Percentiles rank a stretch among this genome's conserved stretches.
phyloP scores from a whole-genome alignment of 2,888 invertebrate species.

The Acholoe squamosa region DNA sequence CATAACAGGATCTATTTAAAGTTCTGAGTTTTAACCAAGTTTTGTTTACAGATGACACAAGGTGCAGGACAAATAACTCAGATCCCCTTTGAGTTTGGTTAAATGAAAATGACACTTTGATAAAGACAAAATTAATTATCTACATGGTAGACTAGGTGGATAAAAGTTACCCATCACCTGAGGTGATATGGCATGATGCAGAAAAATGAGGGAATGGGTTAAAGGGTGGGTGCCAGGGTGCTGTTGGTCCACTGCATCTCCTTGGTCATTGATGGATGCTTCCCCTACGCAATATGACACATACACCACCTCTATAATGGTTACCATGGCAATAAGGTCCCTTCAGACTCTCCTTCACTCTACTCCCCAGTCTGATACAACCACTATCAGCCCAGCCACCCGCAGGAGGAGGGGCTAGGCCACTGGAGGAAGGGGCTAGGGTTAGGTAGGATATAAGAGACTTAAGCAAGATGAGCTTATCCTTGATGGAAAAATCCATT shows the following conservation, averaged over 20 bases:
- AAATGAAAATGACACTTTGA: too few species aligned
- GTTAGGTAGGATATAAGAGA: too few species aligned
- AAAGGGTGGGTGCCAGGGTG: neutral
- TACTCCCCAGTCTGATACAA: neutral
- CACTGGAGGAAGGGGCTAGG: neutral
- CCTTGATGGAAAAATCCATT: neutral
- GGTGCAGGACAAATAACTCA: too few species aligned
- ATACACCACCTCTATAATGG: conserved; percentile 9
- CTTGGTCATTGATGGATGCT: conserved; percentile 11
- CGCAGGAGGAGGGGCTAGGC: neutral
- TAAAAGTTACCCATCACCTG: too few species aligned
- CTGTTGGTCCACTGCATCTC: neutral
- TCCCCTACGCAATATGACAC: neutral
- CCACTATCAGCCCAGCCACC: neutral
- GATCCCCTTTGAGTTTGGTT: too few species aligned
- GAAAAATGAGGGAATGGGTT: too few species aligned
- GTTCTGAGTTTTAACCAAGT: too few species aligned
- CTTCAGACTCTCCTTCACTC: neutral
- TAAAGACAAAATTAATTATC: too few species aligned
- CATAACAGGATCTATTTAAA: too few species aligned
- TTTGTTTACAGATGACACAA: too few species aligned
- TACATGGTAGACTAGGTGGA: too few species aligned
- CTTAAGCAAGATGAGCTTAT: neutral
- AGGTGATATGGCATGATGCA: too few species aligned
- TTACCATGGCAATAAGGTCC: conserved; percentile 16